Evolutionary conservation across 2,113 vertebrate species (phyloP), one percentile per base, ranked within the genome.

Genomic region (Hippocampus guttulatus): DNA sequence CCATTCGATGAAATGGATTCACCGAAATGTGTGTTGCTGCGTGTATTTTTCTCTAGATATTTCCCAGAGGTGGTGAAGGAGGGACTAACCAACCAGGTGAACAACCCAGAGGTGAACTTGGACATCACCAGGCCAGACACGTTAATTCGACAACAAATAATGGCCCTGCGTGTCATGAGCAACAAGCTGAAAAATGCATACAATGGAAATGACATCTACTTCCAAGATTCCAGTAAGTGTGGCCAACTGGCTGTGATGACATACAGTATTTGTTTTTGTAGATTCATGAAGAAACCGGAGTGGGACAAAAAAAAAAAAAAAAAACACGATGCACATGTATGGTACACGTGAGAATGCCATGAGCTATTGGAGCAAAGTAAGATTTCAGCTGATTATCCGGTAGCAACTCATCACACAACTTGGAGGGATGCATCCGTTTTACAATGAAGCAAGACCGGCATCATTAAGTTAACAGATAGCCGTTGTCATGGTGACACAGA

Each of bases 91-190:
- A 98, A 98, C 87, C 97, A 99, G 87, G 92, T 95, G 79, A 98
- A 95, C 92, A 99, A 99, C 81, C 97, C 97, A 0, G 97, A 99
- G 85, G 96, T 98, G 68, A 95, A 96, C 0, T 94, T 98, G 78
- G 97, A 99, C 78, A 98, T 99, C 90, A 98, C 95, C 1, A 91
- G 96, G 75, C 97, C 97, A 0, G 96, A 98, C 88, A 97, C 96
- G 0, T 93, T 96, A 83, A 96, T 98, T 84, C 89, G 97, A 69
- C 97, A 98, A 66, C 97, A 99, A 91, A 98, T 99, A 87, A 99
- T 98, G 97, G 94, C 96, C 0, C 91, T 99, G 2, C 91, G 96
- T 8, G 95, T 98, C 84, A 98, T 97, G 95, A 98, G 95, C 81
- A 99, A 98, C 90, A 98, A 98, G 76, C 88, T 99, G 27, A 95